phyloP scores from a whole-genome alignment of 2,888 invertebrate genomes.

The Seira sanloemensis region DNA sequence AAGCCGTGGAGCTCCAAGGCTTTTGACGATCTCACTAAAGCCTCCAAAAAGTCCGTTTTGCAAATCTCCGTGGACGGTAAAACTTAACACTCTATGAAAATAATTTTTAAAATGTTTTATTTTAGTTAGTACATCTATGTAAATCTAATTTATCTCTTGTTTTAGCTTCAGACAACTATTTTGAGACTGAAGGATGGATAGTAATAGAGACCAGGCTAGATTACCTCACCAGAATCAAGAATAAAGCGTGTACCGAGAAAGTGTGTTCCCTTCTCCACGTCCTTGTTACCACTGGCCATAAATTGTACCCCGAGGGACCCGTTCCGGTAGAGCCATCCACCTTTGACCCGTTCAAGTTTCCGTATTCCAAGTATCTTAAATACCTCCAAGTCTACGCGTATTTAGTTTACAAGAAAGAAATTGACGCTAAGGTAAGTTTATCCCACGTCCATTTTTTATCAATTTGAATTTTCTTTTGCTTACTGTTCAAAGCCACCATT shows the following conservation, averaged over 20 bases:
- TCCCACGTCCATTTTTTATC: no score
- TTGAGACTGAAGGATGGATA: constrained; percentile 55
- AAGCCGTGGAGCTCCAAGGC: constrained; percentile 21
- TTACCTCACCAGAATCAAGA: constrained; percentile 2
- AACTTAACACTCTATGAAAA: no score
- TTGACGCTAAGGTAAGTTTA: constrained; percentile 27
- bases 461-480: not conserved
- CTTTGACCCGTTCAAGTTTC: constrained; percentile 38
- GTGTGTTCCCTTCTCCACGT: constrained; percentile 34
- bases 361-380: constrained; percentile 35
- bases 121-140: no score
- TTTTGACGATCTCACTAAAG: not conserved
- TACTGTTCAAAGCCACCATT: not conserved
- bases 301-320: not conserved
- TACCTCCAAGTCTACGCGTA: constrained; percentile 49
- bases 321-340: not conserved
- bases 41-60: not conserved
- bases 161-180: constrained; percentile 45
- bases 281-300: constrained; percentile 34
- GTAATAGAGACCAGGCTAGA: constrained; percentile 60
- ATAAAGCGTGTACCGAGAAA: not conserved
- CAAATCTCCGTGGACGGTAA: constrained; percentile 29
- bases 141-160: not conserved
- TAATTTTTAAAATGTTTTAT: no score
- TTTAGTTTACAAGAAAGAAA: constrained; percentile 13